phyloP scores from a whole-genome alignment of 2,797 vertebrate species.

The Clamator glandarius region DNA sequence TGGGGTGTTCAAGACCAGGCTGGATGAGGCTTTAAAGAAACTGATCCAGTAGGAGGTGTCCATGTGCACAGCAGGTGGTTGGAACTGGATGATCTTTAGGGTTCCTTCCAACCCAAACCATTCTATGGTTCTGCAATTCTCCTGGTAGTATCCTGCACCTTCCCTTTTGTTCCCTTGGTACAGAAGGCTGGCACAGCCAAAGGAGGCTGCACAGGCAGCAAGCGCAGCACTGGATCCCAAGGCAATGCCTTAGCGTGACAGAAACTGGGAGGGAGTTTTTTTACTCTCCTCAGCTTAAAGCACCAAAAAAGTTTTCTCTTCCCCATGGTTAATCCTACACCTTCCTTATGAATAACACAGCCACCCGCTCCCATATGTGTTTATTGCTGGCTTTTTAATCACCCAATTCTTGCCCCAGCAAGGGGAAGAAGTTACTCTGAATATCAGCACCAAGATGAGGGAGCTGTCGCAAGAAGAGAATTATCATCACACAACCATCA shows the following conservation, averaged over 20 bases:
- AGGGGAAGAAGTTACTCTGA: too few species aligned
- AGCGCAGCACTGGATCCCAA: background rate
- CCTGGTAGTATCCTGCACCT: background rate
- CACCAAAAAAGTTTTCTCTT: background rate
- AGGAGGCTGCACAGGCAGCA: background rate
- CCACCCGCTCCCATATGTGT: rapidly evolving
- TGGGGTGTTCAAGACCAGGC: too few species aligned
- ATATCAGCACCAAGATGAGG: background rate
- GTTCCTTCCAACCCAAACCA: too few species aligned
- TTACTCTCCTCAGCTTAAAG: background rate
- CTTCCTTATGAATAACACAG: background rate
- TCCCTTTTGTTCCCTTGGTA: too few species aligned
- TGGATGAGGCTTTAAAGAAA: too few species aligned
- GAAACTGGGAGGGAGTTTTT: background rate
- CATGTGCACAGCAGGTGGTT: too few species aligned
- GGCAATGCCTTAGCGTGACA: rapidly evolving
- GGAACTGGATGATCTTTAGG: too few species aligned
- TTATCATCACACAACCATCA: background rate
- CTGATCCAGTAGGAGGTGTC: too few species aligned
- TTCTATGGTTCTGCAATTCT: too few species aligned
- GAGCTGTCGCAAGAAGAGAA: background rate
- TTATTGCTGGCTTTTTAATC: background rate
- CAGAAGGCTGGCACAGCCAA: background rate
- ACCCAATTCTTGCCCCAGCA: background rate
- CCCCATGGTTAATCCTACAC: background rate